Percentiles rank a stretch among this genome's conserved stretches.
Evolutionary conservation across 2,888 invertebrate genomes (phyloP).

Genomic region (Steinernema carpocapsae): DNA sequence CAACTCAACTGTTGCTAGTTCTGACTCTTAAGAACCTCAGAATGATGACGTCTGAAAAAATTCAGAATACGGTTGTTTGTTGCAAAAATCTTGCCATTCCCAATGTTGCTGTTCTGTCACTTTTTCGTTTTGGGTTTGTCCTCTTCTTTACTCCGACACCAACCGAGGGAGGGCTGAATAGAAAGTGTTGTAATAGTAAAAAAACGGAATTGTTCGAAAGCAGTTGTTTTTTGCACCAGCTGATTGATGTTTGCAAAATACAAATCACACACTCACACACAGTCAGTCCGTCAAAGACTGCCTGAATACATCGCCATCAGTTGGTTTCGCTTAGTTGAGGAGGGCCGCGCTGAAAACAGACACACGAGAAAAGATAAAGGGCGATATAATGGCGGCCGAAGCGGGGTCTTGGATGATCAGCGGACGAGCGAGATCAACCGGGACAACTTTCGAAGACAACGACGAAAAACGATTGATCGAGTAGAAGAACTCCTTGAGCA

Average conservation of each 20-base stretch:
- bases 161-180: too few relatives aligned
- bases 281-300: background rate
- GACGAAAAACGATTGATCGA: too few relatives aligned
- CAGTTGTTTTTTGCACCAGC: constrained; percentile 34
- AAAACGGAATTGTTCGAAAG: constrained; percentile 31
- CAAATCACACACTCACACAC: constrained; percentile 33
- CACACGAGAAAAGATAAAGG: constrained; percentile 30
- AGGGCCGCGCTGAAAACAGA: constrained; percentile 34
- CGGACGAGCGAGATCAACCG: background rate
- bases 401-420: background rate
- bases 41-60: too few relatives aligned
- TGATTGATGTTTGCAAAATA: constrained; percentile 35
- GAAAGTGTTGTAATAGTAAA: constrained; percentile 32
- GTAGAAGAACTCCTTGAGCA: background rate
- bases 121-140: too few relatives aligned
- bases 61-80: too few relatives aligned
- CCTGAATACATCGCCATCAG: constrained; percentile 18
- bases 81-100: too few relatives aligned
- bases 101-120: too few relatives aligned
- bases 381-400: constrained; percentile 2
- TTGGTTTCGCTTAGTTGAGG: background rate
- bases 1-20: too few relatives aligned
- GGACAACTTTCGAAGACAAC: too few relatives aligned
- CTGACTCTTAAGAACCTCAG: too few relatives aligned
- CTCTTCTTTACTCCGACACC: too few relatives aligned